Evolutionary conservation across 2,797 vertebrate species (phyloP).

Genomic region (Amazona ochrocephala): DNA sequence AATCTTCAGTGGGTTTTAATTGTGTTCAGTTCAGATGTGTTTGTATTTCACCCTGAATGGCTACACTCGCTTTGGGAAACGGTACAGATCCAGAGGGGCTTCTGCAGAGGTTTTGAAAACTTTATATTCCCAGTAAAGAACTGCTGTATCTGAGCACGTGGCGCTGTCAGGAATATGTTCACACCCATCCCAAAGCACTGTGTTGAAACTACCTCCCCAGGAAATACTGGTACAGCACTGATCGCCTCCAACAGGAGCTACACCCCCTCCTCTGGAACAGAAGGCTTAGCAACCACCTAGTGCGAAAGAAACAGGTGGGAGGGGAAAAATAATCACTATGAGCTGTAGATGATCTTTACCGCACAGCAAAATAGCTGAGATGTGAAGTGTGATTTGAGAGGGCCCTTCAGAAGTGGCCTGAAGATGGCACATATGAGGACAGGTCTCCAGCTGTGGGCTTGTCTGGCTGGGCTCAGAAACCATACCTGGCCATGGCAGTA

Average conservation of each 20-base stretch:
- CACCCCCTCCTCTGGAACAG: background rate
- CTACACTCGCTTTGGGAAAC: background rate
- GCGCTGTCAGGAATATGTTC: conserved; percentile 2
- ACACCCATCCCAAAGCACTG: background rate
- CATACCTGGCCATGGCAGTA: background rate
- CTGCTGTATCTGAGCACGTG: background rate
- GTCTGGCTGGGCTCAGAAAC: background rate
- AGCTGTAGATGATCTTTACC: background rate
- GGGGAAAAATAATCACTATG: background rate
- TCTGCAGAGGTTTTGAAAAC: background rate
- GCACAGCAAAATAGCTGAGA: background rate
- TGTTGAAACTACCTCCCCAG: background rate
- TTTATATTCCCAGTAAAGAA: background rate
- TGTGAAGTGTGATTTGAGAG: background rate
- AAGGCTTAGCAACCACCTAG: background rate
- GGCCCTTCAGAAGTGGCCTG: background rate
- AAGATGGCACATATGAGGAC: background rate
- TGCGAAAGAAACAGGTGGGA: background rate
- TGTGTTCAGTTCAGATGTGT: background rate
- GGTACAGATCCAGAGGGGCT: background rate
- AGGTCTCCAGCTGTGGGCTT: background rate
- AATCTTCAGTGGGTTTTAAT: background rate
- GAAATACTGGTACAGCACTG: background rate
- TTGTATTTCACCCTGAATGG: background rate
- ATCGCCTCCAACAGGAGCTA: fast-evolving